Conservation (phyloP, 2,113 vertebrate species). For the Bombycilla garrulus region DNA sequence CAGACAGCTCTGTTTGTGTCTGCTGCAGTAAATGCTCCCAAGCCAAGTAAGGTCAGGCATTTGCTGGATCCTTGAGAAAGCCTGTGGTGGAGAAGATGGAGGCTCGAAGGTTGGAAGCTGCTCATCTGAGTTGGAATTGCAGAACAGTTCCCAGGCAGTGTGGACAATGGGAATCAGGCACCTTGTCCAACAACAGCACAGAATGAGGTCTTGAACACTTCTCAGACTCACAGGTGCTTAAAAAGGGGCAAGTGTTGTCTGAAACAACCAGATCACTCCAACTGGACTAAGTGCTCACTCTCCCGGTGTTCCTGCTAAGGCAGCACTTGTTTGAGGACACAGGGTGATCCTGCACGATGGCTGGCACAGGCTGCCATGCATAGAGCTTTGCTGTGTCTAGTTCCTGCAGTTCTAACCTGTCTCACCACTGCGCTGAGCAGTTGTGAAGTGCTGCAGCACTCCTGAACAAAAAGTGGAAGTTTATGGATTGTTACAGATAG, state of each 20-base stretch:
- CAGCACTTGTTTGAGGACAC: neutral
- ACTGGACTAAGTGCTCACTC: neutral
- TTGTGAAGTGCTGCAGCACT: neutral
- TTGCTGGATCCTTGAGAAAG: neutral
- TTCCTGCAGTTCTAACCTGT: neutral
- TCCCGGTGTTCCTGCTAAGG: neutral
- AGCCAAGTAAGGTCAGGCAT: neutral
- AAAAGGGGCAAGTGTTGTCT: neutral
- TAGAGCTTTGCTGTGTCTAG: neutral
- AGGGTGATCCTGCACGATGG: fast-evolving
- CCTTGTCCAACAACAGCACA: neutral
- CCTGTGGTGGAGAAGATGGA: neutral
- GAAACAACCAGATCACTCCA: neutral
- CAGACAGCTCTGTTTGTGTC: neutral
- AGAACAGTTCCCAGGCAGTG: neutral
- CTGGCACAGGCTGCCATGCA: neutral
- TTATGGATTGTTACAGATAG: neutral
- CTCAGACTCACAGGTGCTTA: neutral
- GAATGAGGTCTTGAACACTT: neutral
- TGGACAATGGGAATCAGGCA: fast-evolving
- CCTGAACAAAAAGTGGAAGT: neutral
- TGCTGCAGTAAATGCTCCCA: neutral
- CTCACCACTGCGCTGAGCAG: neutral
- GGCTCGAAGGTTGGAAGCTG: neutral
- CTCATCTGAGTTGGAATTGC: neutral